Base-by-base conservation (phyloP, 2,797 vertebrate genomes). In the Buceros bicornis region DNA sequence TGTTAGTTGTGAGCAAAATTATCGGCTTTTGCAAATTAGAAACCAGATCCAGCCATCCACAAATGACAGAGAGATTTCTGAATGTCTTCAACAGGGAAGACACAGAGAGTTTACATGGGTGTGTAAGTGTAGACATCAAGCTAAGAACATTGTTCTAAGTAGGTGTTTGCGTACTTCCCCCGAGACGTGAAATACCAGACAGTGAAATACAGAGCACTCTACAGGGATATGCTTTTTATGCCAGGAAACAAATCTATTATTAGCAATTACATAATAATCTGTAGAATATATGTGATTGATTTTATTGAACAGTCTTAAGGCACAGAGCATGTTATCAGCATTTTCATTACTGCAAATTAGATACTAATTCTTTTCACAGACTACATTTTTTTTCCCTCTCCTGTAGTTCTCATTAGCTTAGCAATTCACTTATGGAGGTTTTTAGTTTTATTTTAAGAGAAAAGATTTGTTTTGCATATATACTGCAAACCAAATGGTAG, bases 1-100 rank as follows among this genome's bases (percentile, higher is more conserved):
- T 96, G 72, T 92, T 96, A 64, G 76, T 80, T 89, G 89, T 53
- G 92, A 93, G 33, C 78, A 81, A 29, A 61, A 84, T 93, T 69
- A 45, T 56, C 22, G 35, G 92, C 82, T 94, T 83, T 89, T 93
- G 95, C 74, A 85, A 87, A 79, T 73, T 56, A 71, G 91, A 91
- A 87, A 94, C 72, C 82, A 83, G 51, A 80, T 85, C 74, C 94
- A 94, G 79, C 70, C 62, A 67, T 94, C 95, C 88, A 78, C 66
- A 85, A 93, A 94, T 88, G 83, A 74, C 54, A 67, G 79, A 48
- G 87, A 89, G 78, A 35, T 84, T 92, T 94, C 82, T 87, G 80
- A 87, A 7, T 43, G 25, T 42, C 81, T 58, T 70, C 16, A 66
- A 29, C 48, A 45, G 31, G 54, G 74, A 87, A 58, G 66, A 66